These are phyloP conservation scores for Leptopilina boulardi DNA, from an alignment of 1,140 invertebrate genomes.

Conservation along the genomic window DNA sequence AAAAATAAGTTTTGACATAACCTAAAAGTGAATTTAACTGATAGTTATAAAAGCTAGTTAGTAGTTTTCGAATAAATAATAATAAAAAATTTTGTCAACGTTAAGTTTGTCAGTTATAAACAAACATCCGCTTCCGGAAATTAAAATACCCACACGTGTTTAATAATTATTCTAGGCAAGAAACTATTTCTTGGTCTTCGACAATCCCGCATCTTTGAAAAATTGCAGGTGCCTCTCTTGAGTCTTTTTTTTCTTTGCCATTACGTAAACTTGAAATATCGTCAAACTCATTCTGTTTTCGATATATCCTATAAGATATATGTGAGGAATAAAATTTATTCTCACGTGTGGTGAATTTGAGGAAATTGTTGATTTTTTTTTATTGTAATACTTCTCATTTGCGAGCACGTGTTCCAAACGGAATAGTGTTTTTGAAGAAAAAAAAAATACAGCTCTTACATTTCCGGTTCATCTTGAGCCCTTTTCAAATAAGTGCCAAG, in stretches of 20 bases:
- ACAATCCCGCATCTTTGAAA: constrained; percentile 24
- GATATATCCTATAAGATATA: not conserved
- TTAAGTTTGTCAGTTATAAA: not conserved
- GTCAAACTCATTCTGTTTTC: constrained; percentile 7
- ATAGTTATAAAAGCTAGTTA: too few species aligned
- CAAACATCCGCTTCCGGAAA: constrained; percentile 20
- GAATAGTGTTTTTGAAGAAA: not conserved
- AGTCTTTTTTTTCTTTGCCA: not conserved
- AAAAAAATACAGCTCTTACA: not conserved
- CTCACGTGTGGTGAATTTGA: not conserved
- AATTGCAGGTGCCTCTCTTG: constrained; percentile 11
- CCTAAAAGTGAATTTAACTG: too few species aligned
- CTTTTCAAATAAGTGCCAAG: not conserved
- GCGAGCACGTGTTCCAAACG: constrained; percentile 6
- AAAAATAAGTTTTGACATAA: too few species aligned
- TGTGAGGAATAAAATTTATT: not conserved
- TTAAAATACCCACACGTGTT: not conserved
- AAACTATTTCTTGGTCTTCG: not conserved
- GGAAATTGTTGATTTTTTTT: not conserved
- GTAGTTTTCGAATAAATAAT: not conserved
- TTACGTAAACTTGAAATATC: constrained; percentile 13
- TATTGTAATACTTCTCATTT: not conserved
- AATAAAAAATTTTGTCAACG: not conserved
- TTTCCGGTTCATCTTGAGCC: constrained; percentile 11
- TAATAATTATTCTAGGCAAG: constrained; percentile 23